Conservation (phyloP, 2,888 invertebrate species). For the Ceraclea dissimilis region DNA sequence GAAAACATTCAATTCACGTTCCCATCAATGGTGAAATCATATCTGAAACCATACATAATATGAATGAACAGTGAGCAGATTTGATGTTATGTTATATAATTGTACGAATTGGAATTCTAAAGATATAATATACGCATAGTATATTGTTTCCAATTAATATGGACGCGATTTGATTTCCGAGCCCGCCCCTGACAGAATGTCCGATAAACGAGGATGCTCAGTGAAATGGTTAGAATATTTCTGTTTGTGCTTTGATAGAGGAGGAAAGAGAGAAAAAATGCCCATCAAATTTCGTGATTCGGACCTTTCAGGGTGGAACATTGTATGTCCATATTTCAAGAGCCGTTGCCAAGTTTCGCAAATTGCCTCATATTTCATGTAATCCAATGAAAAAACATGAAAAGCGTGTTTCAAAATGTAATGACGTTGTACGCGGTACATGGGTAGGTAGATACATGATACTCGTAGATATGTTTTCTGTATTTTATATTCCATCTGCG, state of each 20-base stretch:
- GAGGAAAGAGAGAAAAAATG: neutral
- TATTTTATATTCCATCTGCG: no score
- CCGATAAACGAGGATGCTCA: neutral
- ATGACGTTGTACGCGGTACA: neutral
- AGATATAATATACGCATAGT: no score
- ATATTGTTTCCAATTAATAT: neutral
- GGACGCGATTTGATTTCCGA: neutral
- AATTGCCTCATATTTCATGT: constrained; percentile 2
- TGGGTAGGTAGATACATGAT: no score
- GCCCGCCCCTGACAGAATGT: neutral
- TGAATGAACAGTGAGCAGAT: no score
- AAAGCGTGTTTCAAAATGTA: neutral
- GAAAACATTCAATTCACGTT: no score
- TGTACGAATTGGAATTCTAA: no score
- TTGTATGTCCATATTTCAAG: constrained; percentile 1
- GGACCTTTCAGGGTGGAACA: neutral
- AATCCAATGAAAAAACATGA: constrained; percentile 1
- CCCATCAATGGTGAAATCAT: no score
- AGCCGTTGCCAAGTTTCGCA: constrained; percentile 1
- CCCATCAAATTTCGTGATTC: neutral
- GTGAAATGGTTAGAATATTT: neutral
- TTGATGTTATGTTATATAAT: no score
- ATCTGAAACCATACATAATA: no score
- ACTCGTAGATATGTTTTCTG: no score
- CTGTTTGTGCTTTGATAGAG: neutral